Percentiles rank a stretch among this genome's conserved stretches.
Evolutionary conservation across 92 coral and sea anemone species (phyloP).

Genomic region (Meandrina meandrites): DNA sequence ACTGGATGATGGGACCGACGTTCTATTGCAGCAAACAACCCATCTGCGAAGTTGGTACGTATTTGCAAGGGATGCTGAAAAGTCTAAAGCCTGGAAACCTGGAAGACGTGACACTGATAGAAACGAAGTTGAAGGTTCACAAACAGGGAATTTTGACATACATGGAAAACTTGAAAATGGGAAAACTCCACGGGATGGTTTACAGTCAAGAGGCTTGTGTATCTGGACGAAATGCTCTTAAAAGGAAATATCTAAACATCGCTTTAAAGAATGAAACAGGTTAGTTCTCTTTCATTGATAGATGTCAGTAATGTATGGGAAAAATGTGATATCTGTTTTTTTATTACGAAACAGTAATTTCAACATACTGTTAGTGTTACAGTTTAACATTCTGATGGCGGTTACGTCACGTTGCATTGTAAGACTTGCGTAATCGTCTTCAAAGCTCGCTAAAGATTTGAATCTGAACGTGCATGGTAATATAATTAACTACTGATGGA

Average conservation of each 20-base stretch:
- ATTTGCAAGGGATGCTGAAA: conserved; percentile 52
- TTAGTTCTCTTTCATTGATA: conserved; percentile 22
- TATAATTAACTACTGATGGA: too few relatives aligned
- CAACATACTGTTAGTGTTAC: too few relatives aligned
- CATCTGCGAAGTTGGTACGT: conserved; percentile 60
- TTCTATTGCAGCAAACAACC: conserved; percentile 74
- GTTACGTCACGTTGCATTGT: too few relatives aligned
- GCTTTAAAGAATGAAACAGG: conserved; percentile 76
- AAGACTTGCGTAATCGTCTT: too few relatives aligned
- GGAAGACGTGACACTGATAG: conserved; percentile 48
- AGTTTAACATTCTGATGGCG: too few relatives aligned
- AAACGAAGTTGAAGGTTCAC: conserved; percentile 55
- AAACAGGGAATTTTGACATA: conserved; percentile 63
- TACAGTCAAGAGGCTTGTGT: conserved; percentile 80
- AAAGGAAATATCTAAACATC: conserved; percentile 72
- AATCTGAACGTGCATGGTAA: too few relatives aligned
- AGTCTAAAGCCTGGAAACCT: conserved; percentile 58
- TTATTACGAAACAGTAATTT: too few relatives aligned
- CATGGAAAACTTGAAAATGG: conserved; percentile 81
- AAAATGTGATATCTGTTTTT: neutral
- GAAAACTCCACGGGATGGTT: conserved; percentile 81
- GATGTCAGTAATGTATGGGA: too few relatives aligned
- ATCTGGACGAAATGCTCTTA: conserved; percentile 80
- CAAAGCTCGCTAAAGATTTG: too few relatives aligned
- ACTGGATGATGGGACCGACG: conserved; percentile 97